Evolutionary conservation across 2,113 vertebrate species (phyloP).

Genomic region (Actenoides hombroni): DNA sequence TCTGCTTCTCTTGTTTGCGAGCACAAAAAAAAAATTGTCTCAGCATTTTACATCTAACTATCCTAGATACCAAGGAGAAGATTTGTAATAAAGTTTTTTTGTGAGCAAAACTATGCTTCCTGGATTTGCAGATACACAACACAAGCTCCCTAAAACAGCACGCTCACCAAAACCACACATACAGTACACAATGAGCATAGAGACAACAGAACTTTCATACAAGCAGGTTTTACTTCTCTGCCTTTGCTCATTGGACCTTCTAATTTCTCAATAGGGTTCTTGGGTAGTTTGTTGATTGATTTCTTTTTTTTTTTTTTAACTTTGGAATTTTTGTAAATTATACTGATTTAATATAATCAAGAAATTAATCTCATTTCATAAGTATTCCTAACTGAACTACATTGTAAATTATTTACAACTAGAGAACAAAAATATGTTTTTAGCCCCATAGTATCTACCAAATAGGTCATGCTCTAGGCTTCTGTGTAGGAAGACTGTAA

Average conservation of each 20-base stretch:
- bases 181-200: neutral
- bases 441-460: neutral
- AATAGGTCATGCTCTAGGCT: neutral
- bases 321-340: neutral
- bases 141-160: neutral
- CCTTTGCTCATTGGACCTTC: neutral
- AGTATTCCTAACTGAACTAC: neutral
- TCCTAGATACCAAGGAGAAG: neutral
- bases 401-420: neutral
- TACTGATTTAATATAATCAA: neutral
- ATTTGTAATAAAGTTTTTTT: neutral
- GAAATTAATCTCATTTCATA: neutral
- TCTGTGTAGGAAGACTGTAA: neutral
- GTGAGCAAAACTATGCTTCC: neutral
- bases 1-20: neutral
- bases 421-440: neutral
- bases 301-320: neutral
- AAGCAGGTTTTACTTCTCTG: neutral
- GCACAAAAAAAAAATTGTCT: neutral
- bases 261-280: neutral
- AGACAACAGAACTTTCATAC: neutral
- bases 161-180: neutral
- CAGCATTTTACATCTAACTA: neutral
- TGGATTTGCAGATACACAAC: neutral
- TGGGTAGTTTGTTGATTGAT: neutral